Evolutionary conservation across 2,113 vertebrate species (phyloP), one percentile per base, ranked within the genome.

Genomic region (Sclerurus mexicanus): DNA sequence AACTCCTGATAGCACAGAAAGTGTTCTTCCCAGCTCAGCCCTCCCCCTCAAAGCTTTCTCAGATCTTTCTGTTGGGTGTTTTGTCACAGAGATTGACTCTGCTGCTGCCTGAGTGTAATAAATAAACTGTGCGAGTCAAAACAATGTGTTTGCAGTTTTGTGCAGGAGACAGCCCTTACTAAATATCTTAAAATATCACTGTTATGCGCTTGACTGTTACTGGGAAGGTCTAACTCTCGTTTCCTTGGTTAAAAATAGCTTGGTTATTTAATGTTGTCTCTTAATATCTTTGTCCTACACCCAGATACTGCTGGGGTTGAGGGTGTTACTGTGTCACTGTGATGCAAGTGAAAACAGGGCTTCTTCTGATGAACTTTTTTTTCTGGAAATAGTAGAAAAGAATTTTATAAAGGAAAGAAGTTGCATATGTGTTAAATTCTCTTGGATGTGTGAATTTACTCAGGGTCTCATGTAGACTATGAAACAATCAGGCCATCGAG

Each of bases 71-170:
- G 39, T 84, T 79, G 63, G 47, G 68, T 90, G 52, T 94, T 93
- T 77, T 96, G 86, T 88, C 80, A 67, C 64, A 73, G 44, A 88
- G 85, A 49, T 14, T 50, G 47, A 88, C 56, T 94, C 31, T 66
- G 1, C 46, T 77, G 55, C 80, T 96, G 37, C 88, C 91, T 25
- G 15, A 73, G 58, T 14, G 9, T 62, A 73, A 94, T 87, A 91
- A 96, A 93, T 81, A 80, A 87, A 78, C 73, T 33, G 14, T 9
- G 8, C 23, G 85, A 89, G 81, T 93, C 81, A 89, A 91, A 96
- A 64, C 67, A 86, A 59, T 75, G 44, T 37, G 47, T 82, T 93
- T 68, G 85, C 59, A 55, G 0, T 87, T 78, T 56, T 85, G 25
- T 72, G 39, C 0, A 4, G 44, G 78, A 94, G 85, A 40, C 53